Evolutionary conservation across 2,797 vertebrate genomes (phyloP), one percentile per base, ranked within the genome.

Genomic region (Brachyrhaphis roseni): DNA sequence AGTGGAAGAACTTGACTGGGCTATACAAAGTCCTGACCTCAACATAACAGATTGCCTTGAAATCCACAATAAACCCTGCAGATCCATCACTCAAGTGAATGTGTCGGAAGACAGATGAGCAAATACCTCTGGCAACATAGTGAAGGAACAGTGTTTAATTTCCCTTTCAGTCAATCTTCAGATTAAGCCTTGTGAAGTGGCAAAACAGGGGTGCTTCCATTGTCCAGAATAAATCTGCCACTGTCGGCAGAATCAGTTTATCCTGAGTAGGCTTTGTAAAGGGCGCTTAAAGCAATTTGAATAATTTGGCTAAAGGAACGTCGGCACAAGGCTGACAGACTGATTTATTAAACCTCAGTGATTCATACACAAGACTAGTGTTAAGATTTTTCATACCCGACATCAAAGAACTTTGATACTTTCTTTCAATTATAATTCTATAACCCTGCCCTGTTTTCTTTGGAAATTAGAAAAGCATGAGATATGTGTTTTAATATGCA

Each of bases 381-480:
- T 84, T 78, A 74, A 74, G 75, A 87, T 82, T 88, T 84, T 84
- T 83, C 76, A 77, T 74, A 82, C 74, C 62, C 45, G 57, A 76
- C 79, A 84, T 90, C 76, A 78, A 85, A 85, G 80, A 85, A 78
- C 79, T 80, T 79, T 86, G 76, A 87, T 85, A 82, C 78, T 78
- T 83, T 51, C 79, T 82, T 86, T 89, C 76, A 84, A 41, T 78
- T 84, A 46, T 82, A 91, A 90, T 90, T 79, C 84, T 77, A 55
- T 88, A 87, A 86, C 83, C 77, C 59, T 83, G 68, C 47, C 77
- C 66, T 83, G 79, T 87, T 76, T 90, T 74, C 13, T 59, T 31
- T 78, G 75, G 26, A 46, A 64, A 62, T 28, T 11, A 74, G 23
- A 43, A 70, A 43, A 18, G 41, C 76, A 59, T 66, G 41, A n/a